Evolutionary conservation across 2,797 vertebrate species (phyloP).

Genomic region (Salmo trutta): DNA sequence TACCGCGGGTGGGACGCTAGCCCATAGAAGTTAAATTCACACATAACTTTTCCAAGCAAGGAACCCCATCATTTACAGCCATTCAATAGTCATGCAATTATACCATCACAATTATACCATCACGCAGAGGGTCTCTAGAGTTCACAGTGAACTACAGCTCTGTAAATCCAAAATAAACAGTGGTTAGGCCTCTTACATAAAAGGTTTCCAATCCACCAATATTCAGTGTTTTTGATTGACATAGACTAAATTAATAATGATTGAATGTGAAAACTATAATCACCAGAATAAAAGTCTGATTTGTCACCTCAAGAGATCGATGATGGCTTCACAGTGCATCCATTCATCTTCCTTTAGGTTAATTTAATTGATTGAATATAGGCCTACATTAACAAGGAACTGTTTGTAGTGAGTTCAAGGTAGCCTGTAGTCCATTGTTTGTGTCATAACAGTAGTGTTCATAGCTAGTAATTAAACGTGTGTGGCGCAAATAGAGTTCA

Average conservation of each 20-base stretch:
- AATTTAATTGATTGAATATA: not conserved
- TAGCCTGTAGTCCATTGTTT: not conserved
- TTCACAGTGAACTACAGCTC: not conserved
- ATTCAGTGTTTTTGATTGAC: slow-evolving; percentile 4
- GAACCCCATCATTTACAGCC: slow-evolving; percentile 16
- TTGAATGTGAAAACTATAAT: not conserved
- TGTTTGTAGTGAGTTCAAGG: not conserved
- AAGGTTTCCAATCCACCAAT: slow-evolving; percentile 1
- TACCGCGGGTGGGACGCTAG: too few species aligned
- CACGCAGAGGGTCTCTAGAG: not conserved
- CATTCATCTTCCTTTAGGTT: not conserved
- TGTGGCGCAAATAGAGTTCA: not conserved
- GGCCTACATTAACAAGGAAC: not conserved
- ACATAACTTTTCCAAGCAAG: slow-evolving; percentile 18
- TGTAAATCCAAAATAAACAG: slow-evolving; percentile 11
- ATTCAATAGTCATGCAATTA: slow-evolving; percentile 8
- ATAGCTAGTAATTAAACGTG: not conserved
- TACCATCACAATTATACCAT: slow-evolving; percentile 4
- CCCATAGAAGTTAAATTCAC: too few species aligned
- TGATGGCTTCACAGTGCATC: not conserved
- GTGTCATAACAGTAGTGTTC: not conserved
- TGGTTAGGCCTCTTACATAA: not conserved
- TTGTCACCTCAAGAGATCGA: not conserved
- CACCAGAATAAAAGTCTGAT: not conserved
- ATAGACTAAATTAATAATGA: not conserved